Evolutionary conservation across 2,888 invertebrate species (phyloP).

Genomic region (Dicranocentrus wangi): DNA sequence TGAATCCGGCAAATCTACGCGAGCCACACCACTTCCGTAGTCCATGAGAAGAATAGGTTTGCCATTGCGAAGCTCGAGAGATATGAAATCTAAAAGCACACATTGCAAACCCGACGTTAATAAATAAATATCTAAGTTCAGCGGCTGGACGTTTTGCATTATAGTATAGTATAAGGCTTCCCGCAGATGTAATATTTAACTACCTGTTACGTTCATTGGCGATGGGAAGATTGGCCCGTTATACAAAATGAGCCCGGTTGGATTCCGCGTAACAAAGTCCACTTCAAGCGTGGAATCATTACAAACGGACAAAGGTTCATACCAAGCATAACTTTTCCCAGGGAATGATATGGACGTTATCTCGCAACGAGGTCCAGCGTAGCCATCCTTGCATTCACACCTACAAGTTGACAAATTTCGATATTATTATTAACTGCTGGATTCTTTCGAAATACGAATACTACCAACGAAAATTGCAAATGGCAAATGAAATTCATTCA

Average conservation of each 20-base stretch:
- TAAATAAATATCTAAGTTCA: too few species aligned
- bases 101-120: too few species aligned
- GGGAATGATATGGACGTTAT: constrained; percentile 89
- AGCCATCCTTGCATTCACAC: constrained; percentile 88
- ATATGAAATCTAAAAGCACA: constrained; percentile 86
- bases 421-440: constrained; percentile 36
- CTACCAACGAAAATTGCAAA: too few species aligned
- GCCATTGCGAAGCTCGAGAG: constrained; percentile 89
- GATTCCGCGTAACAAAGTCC: constrained; percentile 83
- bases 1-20: constrained; percentile 80
- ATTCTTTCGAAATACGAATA: too few species aligned
- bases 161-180: too few species aligned
- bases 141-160: too few species aligned
- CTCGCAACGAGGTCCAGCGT: constrained; percentile 92
- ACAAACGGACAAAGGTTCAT: constrained; percentile 89
- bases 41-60: constrained; percentile 87
- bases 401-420: constrained; percentile 73
- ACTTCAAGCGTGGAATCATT: constrained; percentile 87
- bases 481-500: not conserved
- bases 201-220: constrained; percentile 64
- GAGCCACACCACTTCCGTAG: constrained; percentile 88
- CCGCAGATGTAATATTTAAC: constrained; percentile 40
- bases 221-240: constrained; percentile 81
- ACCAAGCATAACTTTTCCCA: constrained; percentile 95
- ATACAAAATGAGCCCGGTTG: constrained; percentile 91